These are phyloP conservation scores for Artibeus jamaicensis DNA, from an alignment of 2,797 vertebrate genomes.

Conservation along the genomic window DNA sequence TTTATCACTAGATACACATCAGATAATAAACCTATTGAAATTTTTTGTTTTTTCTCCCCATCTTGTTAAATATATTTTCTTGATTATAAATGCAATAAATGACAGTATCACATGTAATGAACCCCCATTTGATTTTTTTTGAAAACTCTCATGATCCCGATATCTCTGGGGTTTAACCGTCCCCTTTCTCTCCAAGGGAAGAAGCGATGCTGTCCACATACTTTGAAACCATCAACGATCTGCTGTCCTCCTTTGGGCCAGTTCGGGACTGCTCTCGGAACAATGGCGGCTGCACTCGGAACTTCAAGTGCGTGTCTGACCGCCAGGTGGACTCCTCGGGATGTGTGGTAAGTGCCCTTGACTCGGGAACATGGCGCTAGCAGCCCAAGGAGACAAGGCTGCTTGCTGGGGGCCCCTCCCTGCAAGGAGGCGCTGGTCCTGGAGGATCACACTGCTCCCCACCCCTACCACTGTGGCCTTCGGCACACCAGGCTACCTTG, in stretches of 20 bases:
- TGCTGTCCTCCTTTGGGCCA: slow-evolving; percentile 95
- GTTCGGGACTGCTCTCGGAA: slow-evolving; percentile 96
- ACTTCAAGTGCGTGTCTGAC: slow-evolving; percentile 97
- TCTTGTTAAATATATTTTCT: neutral
- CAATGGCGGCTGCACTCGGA: slow-evolving; percentile 97
- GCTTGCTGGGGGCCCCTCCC: accelerated
- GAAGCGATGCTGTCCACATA: slow-evolving; percentile 98
- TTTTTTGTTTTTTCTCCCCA: neutral
- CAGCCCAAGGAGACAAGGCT: neutral
- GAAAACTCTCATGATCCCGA: neutral
- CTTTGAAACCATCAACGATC: slow-evolving; percentile 96
- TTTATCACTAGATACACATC: neutral
- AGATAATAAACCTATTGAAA: neutral
- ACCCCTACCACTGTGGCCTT: neutral
- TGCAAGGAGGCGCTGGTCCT: neutral
- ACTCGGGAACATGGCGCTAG: accelerated
- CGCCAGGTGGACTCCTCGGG: slow-evolving; percentile 94
- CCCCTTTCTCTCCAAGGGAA: slow-evolving; percentile 88
- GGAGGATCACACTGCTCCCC: too few relatives aligned
- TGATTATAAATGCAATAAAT: neutral
- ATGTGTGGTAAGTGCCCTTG: slow-evolving; percentile 90
- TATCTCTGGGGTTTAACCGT: slow-evolving; percentile 68
- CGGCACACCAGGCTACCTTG: neutral
- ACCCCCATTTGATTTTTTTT: neutral
- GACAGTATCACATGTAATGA: neutral